Evolutionary conservation across 2,797 vertebrate genomes (phyloP).

Genomic region (Allobates femoralis): DNA sequence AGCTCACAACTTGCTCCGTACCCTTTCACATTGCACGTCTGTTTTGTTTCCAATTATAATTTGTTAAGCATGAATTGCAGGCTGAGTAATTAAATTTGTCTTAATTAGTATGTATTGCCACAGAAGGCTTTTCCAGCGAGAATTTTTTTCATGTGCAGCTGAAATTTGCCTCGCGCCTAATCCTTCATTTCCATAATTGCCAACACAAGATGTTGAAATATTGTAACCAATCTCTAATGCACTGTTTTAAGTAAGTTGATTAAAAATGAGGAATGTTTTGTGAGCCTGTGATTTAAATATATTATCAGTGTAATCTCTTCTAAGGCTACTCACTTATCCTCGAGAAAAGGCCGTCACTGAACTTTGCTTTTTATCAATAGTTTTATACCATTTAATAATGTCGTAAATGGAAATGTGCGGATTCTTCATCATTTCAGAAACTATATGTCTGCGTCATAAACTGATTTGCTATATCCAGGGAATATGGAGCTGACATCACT

Average conservation of each 20-base stretch:
- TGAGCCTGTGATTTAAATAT: slow-evolving; percentile 53
- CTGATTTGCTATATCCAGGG: neutral
- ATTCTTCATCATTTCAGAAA: neutral
- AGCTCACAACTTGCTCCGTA: slow-evolving; percentile 8
- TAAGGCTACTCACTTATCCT: slow-evolving; percentile 45
- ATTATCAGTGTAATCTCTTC: slow-evolving; percentile 59
- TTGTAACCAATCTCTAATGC: slow-evolving; percentile 35
- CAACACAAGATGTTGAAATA: slow-evolving; percentile 61
- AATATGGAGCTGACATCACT: neutral
- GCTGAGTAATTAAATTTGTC: slow-evolving; percentile 71
- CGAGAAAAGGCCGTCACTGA: slow-evolving; percentile 10
- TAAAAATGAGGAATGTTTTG: slow-evolving; percentile 44
- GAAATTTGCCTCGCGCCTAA: slow-evolving; percentile 38
- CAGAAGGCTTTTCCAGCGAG: slow-evolving; percentile 49
- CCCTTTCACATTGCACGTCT: slow-evolving; percentile 55
- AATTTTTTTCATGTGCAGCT: slow-evolving; percentile 50
- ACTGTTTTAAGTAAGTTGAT: slow-evolving; percentile 51
- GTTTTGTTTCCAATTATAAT: slow-evolving; percentile 65
- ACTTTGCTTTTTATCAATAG: slow-evolving; percentile 52
- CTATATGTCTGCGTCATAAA: neutral
- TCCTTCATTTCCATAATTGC: slow-evolving; percentile 49
- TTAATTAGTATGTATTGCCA: slow-evolving; percentile 70
- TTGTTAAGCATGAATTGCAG: slow-evolving; percentile 67
- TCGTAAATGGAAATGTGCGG: slow-evolving; percentile 24
- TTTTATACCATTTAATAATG: slow-evolving; percentile 18